phyloP scores from a whole-genome alignment of 2,113 vertebrate genomes.

The Ellobius talpinus region DNA sequence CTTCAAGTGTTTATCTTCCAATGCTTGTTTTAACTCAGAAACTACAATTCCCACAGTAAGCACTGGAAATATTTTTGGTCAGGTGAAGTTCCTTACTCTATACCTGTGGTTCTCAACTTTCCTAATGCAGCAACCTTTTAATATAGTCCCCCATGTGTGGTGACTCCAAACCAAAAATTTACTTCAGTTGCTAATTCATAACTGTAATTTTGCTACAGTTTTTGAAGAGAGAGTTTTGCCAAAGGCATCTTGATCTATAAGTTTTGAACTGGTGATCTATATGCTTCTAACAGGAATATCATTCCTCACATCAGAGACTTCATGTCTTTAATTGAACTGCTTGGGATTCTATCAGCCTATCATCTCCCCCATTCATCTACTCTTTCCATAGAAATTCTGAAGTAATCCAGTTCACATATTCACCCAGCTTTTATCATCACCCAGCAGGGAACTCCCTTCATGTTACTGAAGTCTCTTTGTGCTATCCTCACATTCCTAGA shows the following conservation, averaged over 20 bases:
- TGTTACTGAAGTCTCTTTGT: background rate
- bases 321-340: background rate
- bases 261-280: no score
- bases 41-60: background rate
- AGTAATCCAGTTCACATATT: background rate
- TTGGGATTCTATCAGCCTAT: background rate
- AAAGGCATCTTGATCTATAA: background rate
- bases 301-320: background rate
- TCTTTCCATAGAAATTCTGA: background rate
- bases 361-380: background rate
- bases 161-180: background rate
- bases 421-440: background rate
- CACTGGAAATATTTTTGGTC: background rate
- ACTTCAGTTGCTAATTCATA: background rate
- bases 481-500: background rate
- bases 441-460: background rate
- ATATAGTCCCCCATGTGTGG: background rate
- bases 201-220: background rate
- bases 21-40: background rate
- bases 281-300: no score
- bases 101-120: background rate
- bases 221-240: background rate
- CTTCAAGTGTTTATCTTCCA: background rate
- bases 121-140: background rate
- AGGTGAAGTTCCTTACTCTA: background rate